A percentile compares a stretch with the other conserved stretches of the same genome.
Conservation (phyloP, 2,888 invertebrate genomes). For the Pegoplata infirma region DNA sequence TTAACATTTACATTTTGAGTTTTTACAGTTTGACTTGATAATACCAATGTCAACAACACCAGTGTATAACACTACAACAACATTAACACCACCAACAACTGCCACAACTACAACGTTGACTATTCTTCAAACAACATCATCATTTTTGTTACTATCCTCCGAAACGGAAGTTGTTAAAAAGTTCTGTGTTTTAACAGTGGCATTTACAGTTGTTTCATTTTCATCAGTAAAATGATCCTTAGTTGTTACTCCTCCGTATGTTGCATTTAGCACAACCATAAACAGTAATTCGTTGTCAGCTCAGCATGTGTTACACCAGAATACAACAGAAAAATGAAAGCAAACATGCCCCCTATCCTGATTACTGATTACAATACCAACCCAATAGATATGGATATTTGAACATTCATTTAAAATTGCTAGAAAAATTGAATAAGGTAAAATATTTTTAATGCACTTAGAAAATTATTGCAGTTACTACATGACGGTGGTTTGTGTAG, state of each 20-base stretch:
- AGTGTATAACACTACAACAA: slow-evolving; percentile 43
- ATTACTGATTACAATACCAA: background rate
- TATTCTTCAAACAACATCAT: background rate
- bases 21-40: slow-evolving; percentile 46
- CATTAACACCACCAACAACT: slow-evolving; percentile 27
- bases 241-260: background rate
- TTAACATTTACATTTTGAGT: background rate
- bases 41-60: slow-evolving; percentile 34
- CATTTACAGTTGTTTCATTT: slow-evolving; percentile 36
- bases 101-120: no score
- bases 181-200: slow-evolving; percentile 31
- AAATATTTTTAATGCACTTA: no score
- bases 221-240: slow-evolving; percentile 40
- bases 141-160: slow-evolving; percentile 27
- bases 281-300: background rate
- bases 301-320: background rate
- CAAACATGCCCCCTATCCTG: background rate
- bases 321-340: no score
- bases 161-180: slow-evolving; percentile 48
- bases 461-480: no score
- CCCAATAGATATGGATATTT: no score
- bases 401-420: no score
- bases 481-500: no score
- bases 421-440: no score
- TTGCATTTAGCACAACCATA: background rate